These are phyloP conservation scores for Papilio aristodemus DNA, from an alignment of 1,140 invertebrate species.

Conservation along the genomic window DNA sequence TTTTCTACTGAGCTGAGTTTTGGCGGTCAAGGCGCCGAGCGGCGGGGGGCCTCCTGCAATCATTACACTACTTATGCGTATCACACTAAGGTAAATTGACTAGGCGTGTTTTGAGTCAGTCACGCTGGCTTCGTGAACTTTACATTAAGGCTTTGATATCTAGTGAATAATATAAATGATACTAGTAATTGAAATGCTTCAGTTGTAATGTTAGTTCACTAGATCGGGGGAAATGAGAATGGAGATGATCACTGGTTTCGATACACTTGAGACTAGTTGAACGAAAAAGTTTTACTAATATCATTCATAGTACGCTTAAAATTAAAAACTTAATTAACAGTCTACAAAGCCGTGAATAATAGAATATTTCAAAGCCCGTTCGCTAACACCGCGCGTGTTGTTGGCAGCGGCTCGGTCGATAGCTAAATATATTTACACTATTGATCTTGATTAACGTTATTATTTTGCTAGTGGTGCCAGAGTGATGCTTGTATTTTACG, in stretches of 20 bases:
- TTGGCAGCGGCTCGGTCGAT: neutral
- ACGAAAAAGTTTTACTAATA: constrained; percentile 16
- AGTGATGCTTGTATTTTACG: neutral
- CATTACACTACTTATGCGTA: constrained; percentile 75
- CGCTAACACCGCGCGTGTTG: constrained; percentile 7
- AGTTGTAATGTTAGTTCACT: neutral
- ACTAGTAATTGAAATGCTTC: neutral
- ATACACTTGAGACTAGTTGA: neutral
- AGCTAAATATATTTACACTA: constrained; percentile 6
- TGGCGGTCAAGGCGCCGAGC: constrained; percentile 35
- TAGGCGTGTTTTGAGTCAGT: constrained; percentile 73
- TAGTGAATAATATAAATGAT: constrained; percentile 22
- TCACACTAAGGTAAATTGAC: constrained; percentile 80
- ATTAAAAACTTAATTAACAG: constrained; percentile 24
- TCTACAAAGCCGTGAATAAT: constrained; percentile 25
- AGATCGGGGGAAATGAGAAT: neutral
- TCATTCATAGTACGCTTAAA: constrained; percentile 22
- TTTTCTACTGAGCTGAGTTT: neutral
- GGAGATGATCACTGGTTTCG: neutral
- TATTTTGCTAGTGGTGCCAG: neutral
- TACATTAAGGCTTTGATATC: constrained; percentile 45
- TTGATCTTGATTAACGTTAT: constrained; percentile 1
- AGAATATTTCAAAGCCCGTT: constrained; percentile 8
- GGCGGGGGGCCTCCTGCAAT: constrained; percentile 53
- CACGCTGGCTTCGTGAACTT: constrained; percentile 47